phyloP scores from a whole-genome alignment of 2,888 invertebrate genomes.

The Tenodera sinensis region DNA sequence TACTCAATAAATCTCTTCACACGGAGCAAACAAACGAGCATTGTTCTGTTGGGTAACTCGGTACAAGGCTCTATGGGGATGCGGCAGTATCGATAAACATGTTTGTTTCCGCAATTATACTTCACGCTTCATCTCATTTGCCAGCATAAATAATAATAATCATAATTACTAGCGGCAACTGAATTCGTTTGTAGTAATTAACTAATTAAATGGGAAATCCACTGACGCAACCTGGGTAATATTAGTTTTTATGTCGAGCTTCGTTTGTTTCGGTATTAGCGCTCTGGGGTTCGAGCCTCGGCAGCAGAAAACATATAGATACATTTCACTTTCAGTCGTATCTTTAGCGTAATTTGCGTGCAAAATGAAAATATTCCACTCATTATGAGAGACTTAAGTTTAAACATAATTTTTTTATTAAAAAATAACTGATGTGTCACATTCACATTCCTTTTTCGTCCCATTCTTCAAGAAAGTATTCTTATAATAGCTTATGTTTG shows the following conservation, averaged over 20 bases:
- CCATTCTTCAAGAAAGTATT: too few relatives aligned
- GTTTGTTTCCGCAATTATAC: not conserved
- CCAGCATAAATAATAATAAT: not conserved
- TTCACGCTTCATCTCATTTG: not conserved
- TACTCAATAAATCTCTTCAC: not conserved
- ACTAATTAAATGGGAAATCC: not conserved
- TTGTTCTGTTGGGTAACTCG: not conserved
- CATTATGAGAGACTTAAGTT: too few relatives aligned
- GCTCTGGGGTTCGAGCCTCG: not conserved
- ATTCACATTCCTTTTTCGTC: too few relatives aligned
- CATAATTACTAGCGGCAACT: not conserved
- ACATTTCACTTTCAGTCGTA: too few relatives aligned
- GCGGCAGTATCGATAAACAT: not conserved
- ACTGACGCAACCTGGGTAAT: not conserved
- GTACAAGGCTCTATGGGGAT: not conserved
- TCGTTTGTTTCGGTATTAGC: not conserved
- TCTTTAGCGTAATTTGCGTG: too few relatives aligned
- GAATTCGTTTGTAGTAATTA: not conserved
- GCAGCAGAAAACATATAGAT: too few relatives aligned
- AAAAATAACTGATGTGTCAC: too few relatives aligned
- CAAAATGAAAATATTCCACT: too few relatives aligned
- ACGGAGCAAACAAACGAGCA: not conserved
- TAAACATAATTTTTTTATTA: too few relatives aligned
- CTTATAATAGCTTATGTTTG: too few relatives aligned
- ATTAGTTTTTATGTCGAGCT: not conserved